A percentile compares a stretch with the other conserved stretches of the same genome.
These are phyloP conservation scores for Nycteola revayana DNA, from an alignment of 2,888 invertebrate genomes.

Conservation along the genomic window DNA sequence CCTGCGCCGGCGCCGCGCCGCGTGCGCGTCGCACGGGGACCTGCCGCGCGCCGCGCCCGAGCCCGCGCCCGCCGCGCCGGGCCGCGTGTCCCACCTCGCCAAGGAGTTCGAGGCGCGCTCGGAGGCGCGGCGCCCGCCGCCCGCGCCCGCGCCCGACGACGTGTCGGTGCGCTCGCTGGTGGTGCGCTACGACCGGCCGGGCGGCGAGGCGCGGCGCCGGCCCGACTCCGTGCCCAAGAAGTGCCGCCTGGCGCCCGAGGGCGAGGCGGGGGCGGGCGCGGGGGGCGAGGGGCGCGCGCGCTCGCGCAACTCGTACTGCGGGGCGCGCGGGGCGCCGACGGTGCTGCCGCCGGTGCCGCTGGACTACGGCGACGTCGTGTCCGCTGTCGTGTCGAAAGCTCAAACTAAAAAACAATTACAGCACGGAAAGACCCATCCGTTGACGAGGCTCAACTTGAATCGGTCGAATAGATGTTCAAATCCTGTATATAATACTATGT, in stretches of 20 bases:
- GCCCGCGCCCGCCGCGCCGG: constrained; percentile 67
- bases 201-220: constrained; percentile 38
- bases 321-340: constrained; percentile 56
- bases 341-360: constrained; percentile 61
- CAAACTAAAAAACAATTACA: constrained; percentile 91
- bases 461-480: constrained; percentile 89
- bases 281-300: constrained; percentile 37
- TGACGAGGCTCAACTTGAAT: constrained; percentile 91
- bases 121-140: constrained; percentile 43
- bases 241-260: constrained; percentile 3
- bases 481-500: constrained; percentile 95
- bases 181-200: constrained; percentile 85
- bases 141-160: constrained; percentile 71
- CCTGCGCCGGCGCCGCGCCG: constrained; percentile 64
- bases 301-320: constrained; percentile 47
- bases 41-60: constrained; percentile 54
- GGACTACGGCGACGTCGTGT: constrained; percentile 82
- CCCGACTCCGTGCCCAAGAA: constrained; percentile 33
- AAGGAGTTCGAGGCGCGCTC: constrained; percentile 91
- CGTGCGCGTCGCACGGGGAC: constrained; percentile 67
- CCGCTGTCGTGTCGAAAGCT: constrained; percentile 86
- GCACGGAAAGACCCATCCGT: constrained; percentile 95
- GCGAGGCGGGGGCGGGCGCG: constrained; percentile 24
- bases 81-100: constrained; percentile 92
- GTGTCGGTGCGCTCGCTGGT: constrained; percentile 88